A percentile compares a stretch with the other conserved stretches of the same genome.
phyloP scores from a whole-genome alignment of 2,888 invertebrate genomes.

The Zhuqinia jingwanae region DNA sequence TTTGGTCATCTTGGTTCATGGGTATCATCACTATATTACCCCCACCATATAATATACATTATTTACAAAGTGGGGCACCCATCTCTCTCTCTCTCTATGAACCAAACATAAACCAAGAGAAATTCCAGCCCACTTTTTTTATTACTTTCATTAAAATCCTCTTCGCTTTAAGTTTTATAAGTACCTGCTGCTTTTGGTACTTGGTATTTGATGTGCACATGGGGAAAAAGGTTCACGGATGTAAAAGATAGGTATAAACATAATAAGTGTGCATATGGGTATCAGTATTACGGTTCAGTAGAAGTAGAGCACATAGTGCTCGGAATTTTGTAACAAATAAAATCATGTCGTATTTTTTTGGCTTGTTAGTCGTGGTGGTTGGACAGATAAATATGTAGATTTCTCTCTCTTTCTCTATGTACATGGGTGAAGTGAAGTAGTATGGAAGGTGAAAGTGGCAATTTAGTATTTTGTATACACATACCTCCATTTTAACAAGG shows the following conservation, averaged over 20 bases:
- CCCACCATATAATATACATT: too few relatives aligned
- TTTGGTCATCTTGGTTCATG: neutral
- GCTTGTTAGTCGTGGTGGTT: neutral
- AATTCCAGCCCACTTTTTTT: constrained; percentile 59
- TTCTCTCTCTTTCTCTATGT: too few relatives aligned
- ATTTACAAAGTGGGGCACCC: too few relatives aligned
- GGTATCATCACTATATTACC: neutral
- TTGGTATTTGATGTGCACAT: neutral
- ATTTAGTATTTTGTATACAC: neutral
- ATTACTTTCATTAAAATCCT: constrained; percentile 67
- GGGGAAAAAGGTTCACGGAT: neutral
- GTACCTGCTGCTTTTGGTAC: neutral
- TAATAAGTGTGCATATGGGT: neutral
- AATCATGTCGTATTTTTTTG: neutral
- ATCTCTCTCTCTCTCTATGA: neutral
- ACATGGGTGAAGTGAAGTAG: neutral
- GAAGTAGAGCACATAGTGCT: neutral
- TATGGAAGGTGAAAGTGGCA: neutral
- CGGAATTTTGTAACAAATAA: constrained; percentile 37
- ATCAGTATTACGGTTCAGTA: neutral
- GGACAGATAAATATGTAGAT: neutral
- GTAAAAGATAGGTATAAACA: neutral
- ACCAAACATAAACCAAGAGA: neutral
- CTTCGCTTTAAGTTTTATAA: neutral
- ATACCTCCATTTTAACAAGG: neutral